A percentile compares a stretch with the other conserved stretches of the same genome.
Conservation (phyloP, 2,888 invertebrate genomes). For the Chrysina gloriosa region DNA sequence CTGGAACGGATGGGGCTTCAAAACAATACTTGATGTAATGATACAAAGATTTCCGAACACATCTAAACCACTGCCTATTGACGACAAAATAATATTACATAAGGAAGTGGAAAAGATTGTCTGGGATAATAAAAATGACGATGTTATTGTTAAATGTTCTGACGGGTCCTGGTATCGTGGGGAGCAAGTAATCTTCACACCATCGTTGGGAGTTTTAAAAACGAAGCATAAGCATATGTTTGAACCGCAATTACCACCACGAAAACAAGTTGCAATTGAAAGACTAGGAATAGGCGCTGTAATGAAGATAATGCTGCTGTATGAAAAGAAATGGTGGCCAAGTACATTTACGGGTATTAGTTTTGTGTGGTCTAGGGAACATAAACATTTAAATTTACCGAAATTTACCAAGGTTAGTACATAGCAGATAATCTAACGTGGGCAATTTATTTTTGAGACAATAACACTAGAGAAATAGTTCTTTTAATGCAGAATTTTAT, state of each 20-base stretch:
- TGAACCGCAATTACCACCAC: conserved; percentile 66
- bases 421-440: too few species aligned
- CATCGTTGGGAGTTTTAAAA: conserved; percentile 77
- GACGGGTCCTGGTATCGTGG: conserved; percentile 68
- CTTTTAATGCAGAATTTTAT: too few species aligned
- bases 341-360: conserved; percentile 62
- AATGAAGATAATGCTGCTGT: conserved; percentile 73
- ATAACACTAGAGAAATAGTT: too few species aligned
- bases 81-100: conserved; percentile 50
- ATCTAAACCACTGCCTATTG: conserved; percentile 39
- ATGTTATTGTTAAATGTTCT: conserved; percentile 63
- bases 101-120: conserved; percentile 46
- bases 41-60: conserved; percentile 57
- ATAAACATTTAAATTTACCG: conserved; percentile 49
- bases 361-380: conserved; percentile 67
- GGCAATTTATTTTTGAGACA: too few species aligned
- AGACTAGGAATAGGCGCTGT: conserved; percentile 72
- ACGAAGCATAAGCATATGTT: conserved; percentile 67
- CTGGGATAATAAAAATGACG: conserved; percentile 42
- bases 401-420: conserved; percentile 38
- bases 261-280: conserved; percentile 68
- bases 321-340: conserved; percentile 73
- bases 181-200: conserved; percentile 73
- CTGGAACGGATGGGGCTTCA: conserved; percentile 78
- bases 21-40: conserved; percentile 72